Conservation (phyloP, 2,113 vertebrate genomes). For the Carassius carassius region DNA sequence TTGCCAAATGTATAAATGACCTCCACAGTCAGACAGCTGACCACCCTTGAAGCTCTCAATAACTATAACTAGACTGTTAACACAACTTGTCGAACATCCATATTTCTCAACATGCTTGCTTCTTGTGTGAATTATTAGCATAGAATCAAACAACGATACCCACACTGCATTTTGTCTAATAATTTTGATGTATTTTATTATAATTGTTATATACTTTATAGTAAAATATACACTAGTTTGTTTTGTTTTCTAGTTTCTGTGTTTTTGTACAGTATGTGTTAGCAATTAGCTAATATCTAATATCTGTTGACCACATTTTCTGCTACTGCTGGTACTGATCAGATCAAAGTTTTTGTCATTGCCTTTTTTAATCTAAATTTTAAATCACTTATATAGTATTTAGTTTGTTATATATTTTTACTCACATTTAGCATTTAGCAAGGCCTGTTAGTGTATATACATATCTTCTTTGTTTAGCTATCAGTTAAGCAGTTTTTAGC, state of each 20-base stretch:
- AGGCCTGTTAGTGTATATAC: neutral
- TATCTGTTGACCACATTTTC: neutral
- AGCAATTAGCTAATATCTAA: neutral
- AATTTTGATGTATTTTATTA: neutral
- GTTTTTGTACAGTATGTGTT: no score
- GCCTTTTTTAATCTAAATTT: neutral
- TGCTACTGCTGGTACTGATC: neutral
- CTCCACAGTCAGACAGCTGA: constrained; percentile 6
- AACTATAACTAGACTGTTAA: neutral
- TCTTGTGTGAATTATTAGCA: neutral
- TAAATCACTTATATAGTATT: neutral
- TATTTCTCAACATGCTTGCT: neutral
- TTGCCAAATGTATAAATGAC: constrained; percentile 48
- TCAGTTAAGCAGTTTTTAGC: neutral
- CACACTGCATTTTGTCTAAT: neutral
- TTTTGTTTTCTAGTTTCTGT: neutral
- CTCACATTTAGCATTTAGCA: neutral
- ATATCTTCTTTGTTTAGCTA: neutral
- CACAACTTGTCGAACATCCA: neutral
- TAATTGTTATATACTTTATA: neutral
- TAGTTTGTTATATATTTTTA: neutral
- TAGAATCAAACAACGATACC: neutral
- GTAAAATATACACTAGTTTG: neutral
- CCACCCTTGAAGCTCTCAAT: constrained; percentile 15
- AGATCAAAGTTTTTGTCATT: neutral